A percentile compares a stretch with the other conserved stretches of the same genome.
Evolutionary conservation across 2,797 vertebrate species (phyloP).

Genomic region (Sebastolobus altivelis): DNA sequence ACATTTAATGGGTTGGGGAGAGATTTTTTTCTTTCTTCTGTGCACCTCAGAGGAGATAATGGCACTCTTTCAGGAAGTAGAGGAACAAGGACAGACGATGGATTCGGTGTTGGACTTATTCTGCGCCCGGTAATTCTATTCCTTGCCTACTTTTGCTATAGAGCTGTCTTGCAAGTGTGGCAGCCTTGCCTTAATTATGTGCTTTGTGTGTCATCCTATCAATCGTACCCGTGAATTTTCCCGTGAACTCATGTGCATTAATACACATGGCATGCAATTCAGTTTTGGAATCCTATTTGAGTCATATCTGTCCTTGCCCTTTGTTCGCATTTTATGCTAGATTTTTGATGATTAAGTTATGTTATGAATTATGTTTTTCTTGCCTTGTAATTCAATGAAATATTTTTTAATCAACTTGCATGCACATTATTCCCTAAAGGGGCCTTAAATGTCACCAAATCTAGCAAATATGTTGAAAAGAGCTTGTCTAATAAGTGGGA

Average conservation of each 20-base stretch:
- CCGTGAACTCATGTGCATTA: not conserved
- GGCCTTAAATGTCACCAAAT: not conserved
- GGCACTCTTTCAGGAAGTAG: slow-evolving; percentile 36
- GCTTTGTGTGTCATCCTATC: slow-evolving; percentile 1
- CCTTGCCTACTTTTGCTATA: not conserved
- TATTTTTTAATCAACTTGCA: not conserved
- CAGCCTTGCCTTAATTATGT: slow-evolving; percentile 21
- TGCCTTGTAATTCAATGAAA: not conserved
- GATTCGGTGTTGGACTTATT: slow-evolving; percentile 29
- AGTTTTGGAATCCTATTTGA: slow-evolving; percentile 1
- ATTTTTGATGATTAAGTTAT: not conserved
- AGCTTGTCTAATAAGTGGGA: not conserved
- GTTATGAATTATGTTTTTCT: not conserved
- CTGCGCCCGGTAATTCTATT: not conserved
- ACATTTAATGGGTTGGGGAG: slow-evolving; percentile 54
- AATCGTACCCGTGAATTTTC: not conserved
- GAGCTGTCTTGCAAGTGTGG: not conserved
- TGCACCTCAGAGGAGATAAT: slow-evolving; percentile 51
- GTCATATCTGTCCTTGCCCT: not conserved
- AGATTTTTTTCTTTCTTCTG: slow-evolving; percentile 39
- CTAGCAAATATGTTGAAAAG: not conserved
- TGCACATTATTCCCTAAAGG: not conserved
- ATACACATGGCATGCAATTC: not conserved
- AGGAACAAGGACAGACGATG: slow-evolving; percentile 52
- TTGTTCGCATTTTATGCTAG: not conserved